phyloP scores from a whole-genome alignment of 2,888 invertebrate species.

The Drosophila emarginata region DNA sequence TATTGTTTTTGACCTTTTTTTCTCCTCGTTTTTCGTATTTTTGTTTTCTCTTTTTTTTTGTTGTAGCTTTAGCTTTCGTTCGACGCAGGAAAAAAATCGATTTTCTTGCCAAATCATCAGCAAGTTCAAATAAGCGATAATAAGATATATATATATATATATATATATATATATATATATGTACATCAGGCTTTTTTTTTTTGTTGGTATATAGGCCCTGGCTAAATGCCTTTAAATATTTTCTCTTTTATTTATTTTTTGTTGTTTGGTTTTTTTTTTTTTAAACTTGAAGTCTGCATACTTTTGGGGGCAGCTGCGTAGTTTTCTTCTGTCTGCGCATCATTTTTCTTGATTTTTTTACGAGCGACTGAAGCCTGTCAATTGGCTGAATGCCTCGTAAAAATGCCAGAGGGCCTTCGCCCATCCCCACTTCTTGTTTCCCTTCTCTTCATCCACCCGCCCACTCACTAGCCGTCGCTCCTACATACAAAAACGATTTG shows the following conservation, averaged over 20 bases:
- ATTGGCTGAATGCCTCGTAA: slow-evolving; percentile 79
- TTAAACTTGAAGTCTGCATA: slow-evolving; percentile 62
- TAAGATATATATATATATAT: slow-evolving; percentile 72
- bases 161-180: too few species aligned
- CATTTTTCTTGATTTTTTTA: slow-evolving; percentile 73
- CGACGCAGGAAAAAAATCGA: slow-evolving; percentile 54
- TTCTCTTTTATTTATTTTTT: slow-evolving; percentile 33
- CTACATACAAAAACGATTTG: slow-evolving; percentile 67
- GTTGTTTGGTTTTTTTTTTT: slow-evolving; percentile 21
- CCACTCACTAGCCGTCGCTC: neutral
- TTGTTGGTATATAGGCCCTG: slow-evolving; percentile 48
- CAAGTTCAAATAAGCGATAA: slow-evolving; percentile 79
- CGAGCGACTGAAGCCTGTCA: slow-evolving; percentile 78
- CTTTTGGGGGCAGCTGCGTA: slow-evolving; percentile 60
- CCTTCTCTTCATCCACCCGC: too few species aligned
- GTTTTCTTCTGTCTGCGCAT: slow-evolving; percentile 60
- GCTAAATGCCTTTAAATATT: slow-evolving; percentile 77
- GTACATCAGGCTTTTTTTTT: slow-evolving; percentile 7
- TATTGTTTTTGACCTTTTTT: slow-evolving; percentile 77
- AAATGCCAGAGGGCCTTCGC: slow-evolving; percentile 63
- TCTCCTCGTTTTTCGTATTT: slow-evolving; percentile 2
- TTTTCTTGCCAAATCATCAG: slow-evolving; percentile 55
- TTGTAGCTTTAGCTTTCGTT: neutral
- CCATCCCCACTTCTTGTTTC: neutral
- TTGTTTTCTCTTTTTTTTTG: slow-evolving; percentile 7